Conservation (phyloP, 1,140 invertebrate species). For the Pseudomyrmex concolor region DNA sequence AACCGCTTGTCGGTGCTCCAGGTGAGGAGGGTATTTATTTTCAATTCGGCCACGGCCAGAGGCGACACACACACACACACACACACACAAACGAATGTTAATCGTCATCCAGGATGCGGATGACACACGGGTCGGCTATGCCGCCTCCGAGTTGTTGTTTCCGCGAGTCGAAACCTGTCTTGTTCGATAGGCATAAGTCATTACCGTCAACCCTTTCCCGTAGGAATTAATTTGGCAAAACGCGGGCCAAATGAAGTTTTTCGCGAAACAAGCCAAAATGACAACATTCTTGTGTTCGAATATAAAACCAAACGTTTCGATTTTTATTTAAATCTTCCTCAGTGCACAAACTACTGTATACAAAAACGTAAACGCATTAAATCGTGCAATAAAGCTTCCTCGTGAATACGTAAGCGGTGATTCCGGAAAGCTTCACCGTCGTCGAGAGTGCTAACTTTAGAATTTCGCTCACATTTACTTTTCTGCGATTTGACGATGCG, state of each 20-base stretch:
- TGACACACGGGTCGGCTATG: slow-evolving; percentile 31
- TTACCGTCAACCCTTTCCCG: too few species aligned
- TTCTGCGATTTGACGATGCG: not conserved
- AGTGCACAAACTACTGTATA: not conserved
- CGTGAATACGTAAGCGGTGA: not conserved
- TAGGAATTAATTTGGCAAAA: too few species aligned
- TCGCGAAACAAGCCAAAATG: too few species aligned
- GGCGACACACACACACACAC: not conserved
- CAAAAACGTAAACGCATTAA: not conserved
- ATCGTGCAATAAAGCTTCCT: not conserved
- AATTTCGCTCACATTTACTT: slow-evolving; percentile 41
- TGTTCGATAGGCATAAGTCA: not conserved
- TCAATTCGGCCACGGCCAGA: slow-evolving; percentile 84
- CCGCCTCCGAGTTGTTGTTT: not conserved
- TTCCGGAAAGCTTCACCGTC: slow-evolving; percentile 3
- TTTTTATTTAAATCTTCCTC: not conserved
- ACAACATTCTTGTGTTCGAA: too few species aligned
- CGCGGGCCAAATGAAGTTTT: too few species aligned
- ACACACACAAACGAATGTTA: not conserved
- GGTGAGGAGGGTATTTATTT: slow-evolving; percentile 79
- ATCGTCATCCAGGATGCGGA: slow-evolving; percentile 51
- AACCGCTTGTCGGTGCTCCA: slow-evolving; percentile 57
- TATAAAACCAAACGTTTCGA: too few species aligned
- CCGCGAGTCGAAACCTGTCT: slow-evolving; percentile 7
- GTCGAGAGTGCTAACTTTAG: slow-evolving; percentile 24